Percentiles rank a stretch among this genome's conserved stretches.
phyloP scores from a whole-genome alignment of 2,113 vertebrate species.

The Aphyosemion australe region DNA sequence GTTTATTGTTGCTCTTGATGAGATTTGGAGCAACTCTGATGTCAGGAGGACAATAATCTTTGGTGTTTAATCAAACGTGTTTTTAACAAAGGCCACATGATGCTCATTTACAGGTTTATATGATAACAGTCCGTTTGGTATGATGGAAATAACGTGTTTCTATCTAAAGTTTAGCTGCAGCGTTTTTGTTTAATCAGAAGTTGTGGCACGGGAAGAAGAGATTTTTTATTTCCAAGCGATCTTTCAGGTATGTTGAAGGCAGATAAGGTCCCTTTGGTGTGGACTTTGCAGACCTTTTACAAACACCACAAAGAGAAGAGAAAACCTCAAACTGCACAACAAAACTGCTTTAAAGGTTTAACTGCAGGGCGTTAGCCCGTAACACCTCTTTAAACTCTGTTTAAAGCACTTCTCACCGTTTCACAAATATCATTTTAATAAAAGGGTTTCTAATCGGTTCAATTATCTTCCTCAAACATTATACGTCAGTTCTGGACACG shows the following conservation, averaged over 20 bases:
- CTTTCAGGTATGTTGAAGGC: no score
- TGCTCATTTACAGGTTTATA: not conserved
- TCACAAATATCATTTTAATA: slow-evolving; percentile 24
- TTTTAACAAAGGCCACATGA: not conserved
- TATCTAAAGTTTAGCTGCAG: no score
- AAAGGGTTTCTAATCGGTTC: slow-evolving; percentile 23
- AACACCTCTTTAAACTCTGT: not conserved
- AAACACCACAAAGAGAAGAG: not conserved
- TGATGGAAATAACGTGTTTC: no score
- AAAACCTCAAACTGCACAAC: not conserved
- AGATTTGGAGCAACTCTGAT: no score
- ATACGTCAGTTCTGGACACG: slow-evolving; percentile 8
- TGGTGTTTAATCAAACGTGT: not conserved
- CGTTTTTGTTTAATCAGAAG: no score
- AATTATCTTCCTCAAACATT: slow-evolving; percentile 25
- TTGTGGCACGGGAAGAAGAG: no score
- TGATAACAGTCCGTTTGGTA: no score
- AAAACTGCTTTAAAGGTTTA: not conserved
- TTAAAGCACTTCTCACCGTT: slow-evolving; percentile 8
- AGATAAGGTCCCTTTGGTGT: not conserved
- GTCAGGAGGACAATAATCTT: no score
- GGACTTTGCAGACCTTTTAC: not conserved
- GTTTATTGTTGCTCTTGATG: no score
- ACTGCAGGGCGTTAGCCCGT: not conserved
- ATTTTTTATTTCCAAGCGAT: no score